These are phyloP conservation scores for Podarcis cretensis DNA, from an alignment of 2,113 vertebrate genomes.

Conservation along the genomic window DNA sequence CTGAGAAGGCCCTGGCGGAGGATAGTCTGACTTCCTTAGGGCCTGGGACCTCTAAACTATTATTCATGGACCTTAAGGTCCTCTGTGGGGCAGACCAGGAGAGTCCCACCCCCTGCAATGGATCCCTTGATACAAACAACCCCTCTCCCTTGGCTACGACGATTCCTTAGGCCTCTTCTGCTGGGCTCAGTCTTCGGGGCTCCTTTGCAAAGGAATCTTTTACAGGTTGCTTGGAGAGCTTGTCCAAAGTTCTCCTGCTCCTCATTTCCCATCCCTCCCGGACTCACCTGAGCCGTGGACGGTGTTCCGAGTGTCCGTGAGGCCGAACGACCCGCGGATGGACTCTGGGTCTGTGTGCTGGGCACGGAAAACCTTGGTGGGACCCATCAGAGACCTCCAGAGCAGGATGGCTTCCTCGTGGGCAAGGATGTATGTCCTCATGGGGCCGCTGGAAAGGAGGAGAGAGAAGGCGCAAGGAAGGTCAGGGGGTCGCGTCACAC, in stretches of 20 bases:
- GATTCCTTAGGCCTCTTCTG: not conserved
- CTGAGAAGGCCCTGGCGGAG: too few relatives aligned
- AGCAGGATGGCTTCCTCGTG: slow-evolving; percentile 84
- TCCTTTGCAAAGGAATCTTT: not conserved
- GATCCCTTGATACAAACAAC: not conserved
- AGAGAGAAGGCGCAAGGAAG: too few relatives aligned
- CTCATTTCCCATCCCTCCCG: too few relatives aligned
- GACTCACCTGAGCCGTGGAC: slow-evolving; percentile 92
- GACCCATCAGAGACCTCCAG: slow-evolving; percentile 95
- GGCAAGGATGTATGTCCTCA: slow-evolving; percentile 93
- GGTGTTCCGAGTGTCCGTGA: slow-evolving; percentile 96
- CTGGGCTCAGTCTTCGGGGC: not conserved
- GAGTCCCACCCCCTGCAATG: too few relatives aligned
- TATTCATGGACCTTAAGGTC: too few relatives aligned
- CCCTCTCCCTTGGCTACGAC: not conserved
- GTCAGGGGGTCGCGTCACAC: too few relatives aligned
- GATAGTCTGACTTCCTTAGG: too few relatives aligned
- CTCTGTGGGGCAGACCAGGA: too few relatives aligned
- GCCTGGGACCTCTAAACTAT: too few relatives aligned
- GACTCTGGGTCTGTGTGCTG: slow-evolving; percentile 79
- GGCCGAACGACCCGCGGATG: slow-evolving; percentile 88
- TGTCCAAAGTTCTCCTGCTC: not conserved
- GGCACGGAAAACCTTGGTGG: slow-evolving; percentile 92
- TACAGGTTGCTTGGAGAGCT: not conserved
- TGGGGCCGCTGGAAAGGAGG: slow-evolving; percentile 83